Percentiles rank a stretch among this genome's conserved stretches.
Conservation (phyloP, 2,797 vertebrate species). For the Cheirogaleus major region DNA sequence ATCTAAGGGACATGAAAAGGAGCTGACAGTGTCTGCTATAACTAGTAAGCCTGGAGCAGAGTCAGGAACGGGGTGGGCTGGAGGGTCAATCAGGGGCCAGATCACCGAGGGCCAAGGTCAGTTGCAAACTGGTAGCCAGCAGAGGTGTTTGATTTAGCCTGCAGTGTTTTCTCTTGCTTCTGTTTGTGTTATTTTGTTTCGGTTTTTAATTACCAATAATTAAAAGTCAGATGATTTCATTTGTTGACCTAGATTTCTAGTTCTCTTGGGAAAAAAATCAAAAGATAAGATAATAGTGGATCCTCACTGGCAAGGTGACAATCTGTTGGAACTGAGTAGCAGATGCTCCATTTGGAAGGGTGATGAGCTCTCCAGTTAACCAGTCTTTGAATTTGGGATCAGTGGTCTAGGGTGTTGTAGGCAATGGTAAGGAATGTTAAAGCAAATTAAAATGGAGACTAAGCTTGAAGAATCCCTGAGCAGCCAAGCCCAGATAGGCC, state of each 20-base stretch:
- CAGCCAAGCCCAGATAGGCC: background rate
- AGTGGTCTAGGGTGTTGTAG: background rate
- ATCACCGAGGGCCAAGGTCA: background rate
- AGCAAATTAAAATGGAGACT: background rate
- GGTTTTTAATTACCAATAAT: constrained; percentile 29
- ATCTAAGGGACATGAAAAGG: background rate
- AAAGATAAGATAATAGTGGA: background rate
- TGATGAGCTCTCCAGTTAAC: background rate
- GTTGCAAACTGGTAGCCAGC: background rate
- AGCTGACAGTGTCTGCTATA: background rate
- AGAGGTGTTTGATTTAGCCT: background rate
- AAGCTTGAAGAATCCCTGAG: background rate
- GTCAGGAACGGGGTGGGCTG: background rate
- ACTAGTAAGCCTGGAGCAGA: background rate
- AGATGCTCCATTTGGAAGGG: background rate
- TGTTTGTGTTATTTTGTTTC: constrained; percentile 33
- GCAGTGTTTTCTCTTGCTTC: constrained; percentile 29
- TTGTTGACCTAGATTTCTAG: constrained; percentile 47
- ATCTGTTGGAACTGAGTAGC: background rate
- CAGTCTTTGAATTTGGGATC: background rate
- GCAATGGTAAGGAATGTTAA: background rate
- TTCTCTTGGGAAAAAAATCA: constrained; percentile 11
- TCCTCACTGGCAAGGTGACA: background rate
- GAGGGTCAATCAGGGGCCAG: background rate
- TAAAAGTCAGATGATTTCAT: constrained; percentile 4